These are phyloP conservation scores for Mesodorylaimus sp. DNA, from an alignment of 2,888 invertebrate genomes.

Conservation along the genomic window DNA sequence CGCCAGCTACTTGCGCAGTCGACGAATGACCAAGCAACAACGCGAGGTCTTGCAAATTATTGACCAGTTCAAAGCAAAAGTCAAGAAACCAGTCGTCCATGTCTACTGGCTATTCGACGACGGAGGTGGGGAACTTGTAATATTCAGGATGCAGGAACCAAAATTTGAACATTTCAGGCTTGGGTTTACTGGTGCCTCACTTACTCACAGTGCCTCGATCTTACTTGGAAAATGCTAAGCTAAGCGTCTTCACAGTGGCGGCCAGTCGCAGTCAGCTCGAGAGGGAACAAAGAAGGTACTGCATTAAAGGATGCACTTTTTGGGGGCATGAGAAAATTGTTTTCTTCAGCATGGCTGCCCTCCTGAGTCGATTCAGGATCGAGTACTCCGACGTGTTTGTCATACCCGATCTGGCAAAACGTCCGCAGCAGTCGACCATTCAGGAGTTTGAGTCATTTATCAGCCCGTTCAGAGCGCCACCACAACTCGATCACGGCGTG, in stretches of 20 bases:
- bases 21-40: slow-evolving; percentile 13
- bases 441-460: slow-evolving; percentile 20
- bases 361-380: slow-evolving; percentile 86
- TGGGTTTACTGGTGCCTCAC: slow-evolving; percentile 26
- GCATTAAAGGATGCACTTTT: too few relatives aligned
- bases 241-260: slow-evolving; percentile 27
- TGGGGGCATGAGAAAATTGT: neutral
- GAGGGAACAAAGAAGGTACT: slow-evolving; percentile 21
- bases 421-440: neutral
- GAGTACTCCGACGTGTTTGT: slow-evolving; percentile 83
- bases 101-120: slow-evolving; percentile 98
- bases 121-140: too few relatives aligned
- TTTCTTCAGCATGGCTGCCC: slow-evolving; percentile 54
- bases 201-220: slow-evolving; percentile 24
- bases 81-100: slow-evolving; percentile 19
- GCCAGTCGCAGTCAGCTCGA: slow-evolving; percentile 22
- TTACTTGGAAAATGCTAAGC: slow-evolving; percentile 23
- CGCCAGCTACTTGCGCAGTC: neutral
- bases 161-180: too few relatives aligned
- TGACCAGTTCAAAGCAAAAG: slow-evolving; percentile 23
- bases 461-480: slow-evolving; percentile 24
- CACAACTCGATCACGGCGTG: too few relatives aligned
- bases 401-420: slow-evolving; percentile 47
- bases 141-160: too few relatives aligned
- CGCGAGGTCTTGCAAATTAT: slow-evolving; percentile 23